Percentiles rank a stretch among this genome's conserved stretches.
phyloP scores from a whole-genome alignment of 2,113 vertebrate species.

The Pterocles orientalis region DNA sequence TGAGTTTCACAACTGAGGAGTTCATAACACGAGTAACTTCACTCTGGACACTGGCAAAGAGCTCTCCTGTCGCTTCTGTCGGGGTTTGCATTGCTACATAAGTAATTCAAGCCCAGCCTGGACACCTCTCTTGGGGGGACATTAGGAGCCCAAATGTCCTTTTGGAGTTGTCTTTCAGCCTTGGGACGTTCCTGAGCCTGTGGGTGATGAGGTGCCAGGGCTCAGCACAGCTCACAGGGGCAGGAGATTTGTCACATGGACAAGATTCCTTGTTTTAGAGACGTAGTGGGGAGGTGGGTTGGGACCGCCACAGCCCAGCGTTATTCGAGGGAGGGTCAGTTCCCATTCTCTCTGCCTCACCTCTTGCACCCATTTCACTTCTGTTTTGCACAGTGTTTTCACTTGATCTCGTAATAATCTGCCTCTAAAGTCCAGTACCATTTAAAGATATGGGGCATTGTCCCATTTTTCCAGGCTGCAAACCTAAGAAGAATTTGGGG shows the following conservation, averaged over 20 bases:
- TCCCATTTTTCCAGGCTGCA: neutral
- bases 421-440: neutral
- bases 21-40: accelerated
- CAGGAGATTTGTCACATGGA: neutral
- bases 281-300: neutral
- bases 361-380: neutral
- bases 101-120: neutral
- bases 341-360: neutral
- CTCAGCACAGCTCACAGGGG: neutral
- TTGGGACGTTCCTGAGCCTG: neutral
- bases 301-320: neutral
- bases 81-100: neutral
- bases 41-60: neutral
- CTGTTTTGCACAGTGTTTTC: neutral
- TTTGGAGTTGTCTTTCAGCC: neutral
- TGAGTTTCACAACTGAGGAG: neutral
- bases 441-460: neutral
- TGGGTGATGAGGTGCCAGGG: neutral
- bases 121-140: neutral
- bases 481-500: neutral
- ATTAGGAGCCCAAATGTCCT: neutral
- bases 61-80: neutral
- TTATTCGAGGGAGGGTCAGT: neutral
- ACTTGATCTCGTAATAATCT: neutral
- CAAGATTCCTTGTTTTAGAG: neutral